A percentile compares a stretch with the other conserved stretches of the same genome.
phyloP scores from a whole-genome alignment of 2,113 vertebrate genomes.

The Martes martes region DNA sequence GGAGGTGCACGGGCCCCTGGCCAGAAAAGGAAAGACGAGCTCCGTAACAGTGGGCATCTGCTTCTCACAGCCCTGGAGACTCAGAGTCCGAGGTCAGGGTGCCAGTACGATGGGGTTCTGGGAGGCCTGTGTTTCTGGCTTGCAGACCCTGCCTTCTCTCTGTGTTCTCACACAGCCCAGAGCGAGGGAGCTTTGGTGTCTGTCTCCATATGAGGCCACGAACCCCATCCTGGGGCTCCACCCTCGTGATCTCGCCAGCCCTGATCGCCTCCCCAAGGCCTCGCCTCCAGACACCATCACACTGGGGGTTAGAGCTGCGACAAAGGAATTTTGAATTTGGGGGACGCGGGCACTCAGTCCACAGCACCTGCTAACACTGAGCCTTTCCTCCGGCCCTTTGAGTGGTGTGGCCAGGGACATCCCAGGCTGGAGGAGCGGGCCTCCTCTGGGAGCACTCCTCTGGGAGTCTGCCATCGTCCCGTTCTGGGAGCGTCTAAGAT shows the following conservation, averaged over 20 bases:
- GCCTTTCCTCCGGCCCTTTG: not conserved
- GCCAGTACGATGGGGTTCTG: accelerated
- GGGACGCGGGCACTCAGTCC: not conserved
- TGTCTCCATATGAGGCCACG: not conserved
- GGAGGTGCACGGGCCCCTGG: not conserved
- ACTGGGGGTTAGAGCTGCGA: accelerated
- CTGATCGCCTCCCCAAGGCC: not conserved
- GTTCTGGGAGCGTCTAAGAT: too few relatives aligned
- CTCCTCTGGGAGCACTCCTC: not conserved
- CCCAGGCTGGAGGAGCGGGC: accelerated
- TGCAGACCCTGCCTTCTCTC: not conserved
- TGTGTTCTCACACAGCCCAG: not conserved
- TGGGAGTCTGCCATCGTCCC: too few relatives aligned
- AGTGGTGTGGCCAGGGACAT: accelerated
- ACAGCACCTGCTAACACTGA: too few relatives aligned
- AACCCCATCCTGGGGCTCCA: not conserved
- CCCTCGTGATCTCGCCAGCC: not conserved
- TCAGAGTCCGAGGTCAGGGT: too few relatives aligned
- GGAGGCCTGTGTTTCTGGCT: not conserved
- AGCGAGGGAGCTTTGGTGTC: not conserved
- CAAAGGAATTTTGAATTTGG: not conserved
- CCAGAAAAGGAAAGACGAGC: not conserved
- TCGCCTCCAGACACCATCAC: not conserved
- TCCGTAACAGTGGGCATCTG: accelerated
- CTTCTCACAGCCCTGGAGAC: not conserved